phyloP scores from a whole-genome alignment of 2,113 vertebrate species.

The Copsychus sechellarum region DNA sequence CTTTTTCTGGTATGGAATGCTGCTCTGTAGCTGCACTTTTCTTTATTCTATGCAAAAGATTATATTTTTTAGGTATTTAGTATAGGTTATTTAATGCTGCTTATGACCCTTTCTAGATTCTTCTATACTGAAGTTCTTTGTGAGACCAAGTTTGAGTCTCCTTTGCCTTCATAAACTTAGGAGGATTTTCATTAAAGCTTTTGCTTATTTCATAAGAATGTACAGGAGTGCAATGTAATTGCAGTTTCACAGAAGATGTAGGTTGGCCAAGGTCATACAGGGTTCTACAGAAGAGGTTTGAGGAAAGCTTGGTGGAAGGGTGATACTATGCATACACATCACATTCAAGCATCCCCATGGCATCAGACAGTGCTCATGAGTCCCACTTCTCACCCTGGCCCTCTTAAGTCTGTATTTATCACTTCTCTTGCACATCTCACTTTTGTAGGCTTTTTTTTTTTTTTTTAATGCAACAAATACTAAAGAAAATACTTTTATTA shows the following conservation, averaged over 20 bases:
- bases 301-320: neutral
- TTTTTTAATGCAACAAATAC: neutral
- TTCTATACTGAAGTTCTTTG: neutral
- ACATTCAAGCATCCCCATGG: neutral
- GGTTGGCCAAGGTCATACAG: neutral
- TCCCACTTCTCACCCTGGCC: neutral
- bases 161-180: neutral
- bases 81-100: slow-evolving; percentile 7
- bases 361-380: neutral
- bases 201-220: neutral
- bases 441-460: neutral
- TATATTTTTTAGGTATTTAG: slow-evolving; percentile 40
- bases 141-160: neutral
- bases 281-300: neutral
- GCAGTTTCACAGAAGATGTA: neutral
- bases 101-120: neutral
- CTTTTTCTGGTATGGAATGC: slow-evolving; percentile 1
- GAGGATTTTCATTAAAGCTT: neutral
- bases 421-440: neutral
- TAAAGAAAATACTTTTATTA: neutral
- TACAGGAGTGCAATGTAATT: neutral
- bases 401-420: neutral
- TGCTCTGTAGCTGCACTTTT: slow-evolving; percentile 44
- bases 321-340: neutral
- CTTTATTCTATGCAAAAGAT: slow-evolving; percentile 60